Percentiles rank a stretch among this genome's conserved stretches.
Evolutionary conservation across 1,140 invertebrate species (phyloP).

Genomic region (roundworm (Caenorhabditis elegans)): WBcel235 BX284605.5:7380501-7381000

Average conservation of each 20-base stretch:
- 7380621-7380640: not conserved
- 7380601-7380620: not conserved
- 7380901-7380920: not conserved
- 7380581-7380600: not conserved
- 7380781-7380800: too few relatives aligned
- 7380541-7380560: not conserved
- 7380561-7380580: too few relatives aligned
- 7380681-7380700: not conserved
- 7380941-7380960: too few relatives aligned
- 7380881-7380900: not conserved
- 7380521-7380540: not conserved
- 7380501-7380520: not conserved
- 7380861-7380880: not conserved
- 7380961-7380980: too few relatives aligned
- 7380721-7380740: not conserved
- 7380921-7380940: not conserved
- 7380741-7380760: constrained; percentile 1
- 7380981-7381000: not conserved
- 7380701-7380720: not conserved
- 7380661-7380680: not conserved
- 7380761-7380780: not conserved
- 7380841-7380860: not conserved
- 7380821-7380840: too few relatives aligned
- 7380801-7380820: too few relatives aligned
- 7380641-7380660: not conserved